phyloP scores from a whole-genome alignment of 2,113 vertebrate species.

The Verasper variegatus region DNA sequence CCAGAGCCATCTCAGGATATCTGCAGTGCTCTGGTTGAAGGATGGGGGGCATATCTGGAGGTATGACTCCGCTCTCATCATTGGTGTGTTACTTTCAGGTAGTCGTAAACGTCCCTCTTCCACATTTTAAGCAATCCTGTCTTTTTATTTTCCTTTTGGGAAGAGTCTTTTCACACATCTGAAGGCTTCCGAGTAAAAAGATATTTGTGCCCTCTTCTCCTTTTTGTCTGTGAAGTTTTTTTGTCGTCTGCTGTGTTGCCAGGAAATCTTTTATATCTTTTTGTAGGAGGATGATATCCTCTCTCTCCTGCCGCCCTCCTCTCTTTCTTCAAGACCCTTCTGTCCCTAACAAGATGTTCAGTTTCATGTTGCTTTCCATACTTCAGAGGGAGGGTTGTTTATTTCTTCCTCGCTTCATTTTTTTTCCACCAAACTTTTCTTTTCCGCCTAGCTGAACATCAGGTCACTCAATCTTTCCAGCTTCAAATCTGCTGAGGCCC shows the following conservation, averaged over 20 bases:
- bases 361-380: not conserved
- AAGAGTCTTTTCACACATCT: not conserved
- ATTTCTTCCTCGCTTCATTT: not conserved
- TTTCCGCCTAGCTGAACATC: not conserved
- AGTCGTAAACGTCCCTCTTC: not conserved
- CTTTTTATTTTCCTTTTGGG: not conserved
- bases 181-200: not conserved
- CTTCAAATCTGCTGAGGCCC: not conserved
- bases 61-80: not conserved
- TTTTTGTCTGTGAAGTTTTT: not conserved
- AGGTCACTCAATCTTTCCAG: not conserved
- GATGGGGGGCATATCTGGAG: not conserved
- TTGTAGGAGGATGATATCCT: not conserved
- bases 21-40: not conserved
- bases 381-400: not conserved
- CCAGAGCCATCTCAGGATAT: not conserved
- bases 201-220: not conserved
- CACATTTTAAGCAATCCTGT: not conserved
- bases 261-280: not conserved
- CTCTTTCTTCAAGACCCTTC: not conserved
- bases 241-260: not conserved
- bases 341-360: not conserved
- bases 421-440: not conserved
- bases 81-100: not conserved
- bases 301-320: not conserved